Evolutionary conservation across 2,113 vertebrate species (phyloP).

Genomic region (Rattus rattus): DNA sequence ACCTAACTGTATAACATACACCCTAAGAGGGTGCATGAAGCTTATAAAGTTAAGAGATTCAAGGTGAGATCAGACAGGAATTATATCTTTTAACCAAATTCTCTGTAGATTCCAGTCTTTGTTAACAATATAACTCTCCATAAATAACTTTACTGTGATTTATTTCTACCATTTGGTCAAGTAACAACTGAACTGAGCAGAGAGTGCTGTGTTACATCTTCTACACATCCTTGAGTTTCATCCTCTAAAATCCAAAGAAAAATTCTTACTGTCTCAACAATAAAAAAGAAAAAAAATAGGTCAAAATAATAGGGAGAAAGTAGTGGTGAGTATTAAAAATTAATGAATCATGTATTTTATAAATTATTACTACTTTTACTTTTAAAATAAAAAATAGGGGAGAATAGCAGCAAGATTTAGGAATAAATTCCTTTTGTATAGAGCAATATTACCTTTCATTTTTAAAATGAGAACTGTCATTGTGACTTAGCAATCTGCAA

Average conservation of each 20-base stretch:
- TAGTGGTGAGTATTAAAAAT: neutral
- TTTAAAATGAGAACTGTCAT: constrained; percentile 34
- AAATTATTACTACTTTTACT: constrained; percentile 20
- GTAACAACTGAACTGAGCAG: neutral
- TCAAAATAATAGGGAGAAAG: neutral
- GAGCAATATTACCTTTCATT: constrained; percentile 3
- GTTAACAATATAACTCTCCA: neutral
- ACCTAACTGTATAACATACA: too few relatives aligned
- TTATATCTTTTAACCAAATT: constrained; percentile 14
- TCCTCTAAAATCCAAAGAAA: constrained; percentile 40
- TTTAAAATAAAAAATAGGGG: constrained; percentile 13
- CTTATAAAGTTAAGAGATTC: neutral
- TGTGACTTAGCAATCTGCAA: constrained; percentile 32
- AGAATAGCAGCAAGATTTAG: neutral
- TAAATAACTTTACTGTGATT: neutral
- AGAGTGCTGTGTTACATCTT: neutral
- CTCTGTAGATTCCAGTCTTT: neutral
- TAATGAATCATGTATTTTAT: constrained; percentile 7
- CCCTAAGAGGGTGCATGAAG: constrained; percentile 6
- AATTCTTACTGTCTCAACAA: constrained; percentile 40
- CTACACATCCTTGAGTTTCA: constrained; percentile 31
- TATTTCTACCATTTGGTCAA: neutral
- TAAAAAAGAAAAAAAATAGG: neutral
- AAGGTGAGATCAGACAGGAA: neutral
- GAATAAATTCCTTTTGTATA: constrained; percentile 9